A percentile compares a stretch with the other conserved stretches of the same genome.
These are phyloP conservation scores for Leptodactylus fallax DNA, from an alignment of 2,797 vertebrate genomes.

Conservation along the genomic window DNA sequence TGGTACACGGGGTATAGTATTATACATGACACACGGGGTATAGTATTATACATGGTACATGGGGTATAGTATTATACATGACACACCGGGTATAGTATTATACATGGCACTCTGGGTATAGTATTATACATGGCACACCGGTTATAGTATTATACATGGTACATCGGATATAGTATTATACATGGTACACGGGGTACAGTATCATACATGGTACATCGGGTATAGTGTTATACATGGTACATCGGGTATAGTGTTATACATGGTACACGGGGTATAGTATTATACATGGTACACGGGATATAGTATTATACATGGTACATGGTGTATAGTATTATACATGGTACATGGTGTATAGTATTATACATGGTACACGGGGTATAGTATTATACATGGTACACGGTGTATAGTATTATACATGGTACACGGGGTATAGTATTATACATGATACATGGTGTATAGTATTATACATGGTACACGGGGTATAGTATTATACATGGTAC, in stretches of 20 bases:
- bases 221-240: not conserved
- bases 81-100: no score
- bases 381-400: not conserved
- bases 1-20: not conserved
- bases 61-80: no score
- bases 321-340: not conserved
- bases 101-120: no score
- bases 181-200: not conserved
- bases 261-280: no score
- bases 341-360: not conserved
- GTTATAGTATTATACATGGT: not conserved
- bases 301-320: no score
- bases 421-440: not conserved
- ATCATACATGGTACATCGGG: no score
- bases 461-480: not conserved
- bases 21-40: not conserved
- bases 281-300: no score
- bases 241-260: no score
- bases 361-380: not conserved
- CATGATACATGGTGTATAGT: not conserved
- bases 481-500: not conserved
- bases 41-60: not conserved
- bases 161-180: not conserved
- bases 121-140: not conserved
- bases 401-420: not conserved